Conservation (phyloP, 2,797 vertebrate species). For the Pantherophis vulpinus region DNA sequence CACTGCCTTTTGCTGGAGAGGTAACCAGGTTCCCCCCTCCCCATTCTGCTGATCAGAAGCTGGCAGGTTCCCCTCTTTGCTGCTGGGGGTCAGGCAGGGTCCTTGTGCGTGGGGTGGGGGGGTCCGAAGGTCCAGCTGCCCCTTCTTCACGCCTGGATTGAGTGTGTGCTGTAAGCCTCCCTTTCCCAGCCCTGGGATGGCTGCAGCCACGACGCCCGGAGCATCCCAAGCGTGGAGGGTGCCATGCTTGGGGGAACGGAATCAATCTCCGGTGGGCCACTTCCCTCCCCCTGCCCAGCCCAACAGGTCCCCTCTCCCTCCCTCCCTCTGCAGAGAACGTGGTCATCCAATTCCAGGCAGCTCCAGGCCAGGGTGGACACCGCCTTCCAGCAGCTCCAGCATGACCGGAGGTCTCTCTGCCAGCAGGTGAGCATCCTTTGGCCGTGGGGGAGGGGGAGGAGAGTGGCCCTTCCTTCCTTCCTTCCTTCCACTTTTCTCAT, state of each 20-base stretch:
- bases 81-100: neutral
- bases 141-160: neutral
- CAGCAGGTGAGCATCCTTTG: conserved; percentile 58
- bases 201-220: neutral
- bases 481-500: too few relatives aligned
- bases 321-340: conserved; percentile 57
- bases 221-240: neutral
- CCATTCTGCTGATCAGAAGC: too few relatives aligned
- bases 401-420: conserved; percentile 54
- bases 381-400: conserved; percentile 53
- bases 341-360: conserved; percentile 33
- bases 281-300: too few relatives aligned
- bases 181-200: neutral
- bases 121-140: neutral
- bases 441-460: accelerated
- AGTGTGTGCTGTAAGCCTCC: neutral
- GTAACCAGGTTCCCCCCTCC: too few relatives aligned
- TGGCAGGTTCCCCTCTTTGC: neutral
- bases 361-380: conserved; percentile 50
- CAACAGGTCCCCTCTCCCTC: neutral
- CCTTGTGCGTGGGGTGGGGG: neutral
- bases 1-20: too few relatives aligned
- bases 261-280: neutral
- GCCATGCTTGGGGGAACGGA: neutral
- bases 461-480: neutral